Evolutionary conservation across 2,113 vertebrate genomes (phyloP).

Genomic region (Chamaetylas fuelleborni): DNA sequence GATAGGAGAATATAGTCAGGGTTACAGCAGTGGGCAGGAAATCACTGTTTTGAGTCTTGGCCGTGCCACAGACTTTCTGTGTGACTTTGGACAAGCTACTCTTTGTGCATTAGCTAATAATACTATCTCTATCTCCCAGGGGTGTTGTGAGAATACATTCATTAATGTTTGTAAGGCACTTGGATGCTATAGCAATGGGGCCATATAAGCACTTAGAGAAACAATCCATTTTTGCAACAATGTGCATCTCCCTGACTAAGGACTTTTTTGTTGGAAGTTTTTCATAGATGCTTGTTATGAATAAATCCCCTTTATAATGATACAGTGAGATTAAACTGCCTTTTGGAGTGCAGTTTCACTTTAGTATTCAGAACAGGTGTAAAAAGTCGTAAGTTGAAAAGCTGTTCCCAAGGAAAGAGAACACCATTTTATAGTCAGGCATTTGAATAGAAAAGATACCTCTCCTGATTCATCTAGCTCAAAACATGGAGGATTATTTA

Average conservation of each 20-base stretch:
- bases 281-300: conserved; percentile 49
- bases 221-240: conserved; percentile 61
- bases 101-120: conserved; percentile 70
- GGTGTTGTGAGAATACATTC: conserved; percentile 65
- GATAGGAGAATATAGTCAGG: conserved; percentile 38
- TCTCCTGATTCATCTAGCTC: conserved; percentile 10
- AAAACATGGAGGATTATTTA: conserved; percentile 57
- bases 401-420: conserved; percentile 10
- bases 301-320: conserved; percentile 61
- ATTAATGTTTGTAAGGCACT: conserved; percentile 63
- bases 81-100: conserved; percentile 65
- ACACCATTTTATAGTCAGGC: conserved; percentile 8
- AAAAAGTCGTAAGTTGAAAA: conserved; percentile 38
- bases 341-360: conserved; percentile 44
- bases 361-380: conserved; percentile 59
- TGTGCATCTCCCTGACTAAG: conserved; percentile 54
- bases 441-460: conserved; percentile 8
- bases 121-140: conserved; percentile 62
- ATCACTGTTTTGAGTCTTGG: conserved; percentile 58
- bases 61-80: conserved; percentile 60
- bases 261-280: conserved; percentile 58
- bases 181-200: conserved; percentile 11
- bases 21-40: conserved; percentile 55
- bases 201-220: conserved; percentile 58
- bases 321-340: conserved; percentile 53